A percentile compares a stretch with the other conserved stretches of the same genome.
Conservation (phyloP, 2,113 vertebrate genomes). For the Aepyceros melampus region DNA sequence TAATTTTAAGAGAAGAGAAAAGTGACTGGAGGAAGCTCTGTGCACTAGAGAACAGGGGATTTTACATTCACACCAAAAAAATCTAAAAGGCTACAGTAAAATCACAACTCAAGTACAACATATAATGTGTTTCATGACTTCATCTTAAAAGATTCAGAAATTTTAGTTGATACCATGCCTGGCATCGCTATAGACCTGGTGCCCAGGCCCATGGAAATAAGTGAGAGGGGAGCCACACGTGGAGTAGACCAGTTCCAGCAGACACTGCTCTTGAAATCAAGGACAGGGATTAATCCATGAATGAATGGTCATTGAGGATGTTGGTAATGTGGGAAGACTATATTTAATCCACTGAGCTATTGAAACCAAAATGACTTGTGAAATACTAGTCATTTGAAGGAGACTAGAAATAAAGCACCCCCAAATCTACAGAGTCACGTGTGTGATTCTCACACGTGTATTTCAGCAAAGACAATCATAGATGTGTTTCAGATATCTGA, state of each 20-base stretch:
- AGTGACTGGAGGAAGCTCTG: not conserved
- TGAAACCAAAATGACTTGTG: not conserved
- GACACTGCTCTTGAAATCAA: not conserved
- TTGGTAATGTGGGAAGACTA: not conserved
- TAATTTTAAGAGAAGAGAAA: not conserved
- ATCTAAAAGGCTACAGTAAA: not conserved
- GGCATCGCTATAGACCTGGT: not conserved
- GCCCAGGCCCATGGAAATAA: not conserved
- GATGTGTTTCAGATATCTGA: not conserved
- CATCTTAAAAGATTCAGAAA: not conserved
- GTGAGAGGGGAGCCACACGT: not conserved
- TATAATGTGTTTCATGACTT: not conserved
- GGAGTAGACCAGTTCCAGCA: not conserved
- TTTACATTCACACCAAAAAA: not conserved
- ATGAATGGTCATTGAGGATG: not conserved
- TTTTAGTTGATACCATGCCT: not conserved
- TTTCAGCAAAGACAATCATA: slow-evolving; percentile 5
- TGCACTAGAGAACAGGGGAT: not conserved
- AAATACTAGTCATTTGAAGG: not conserved
- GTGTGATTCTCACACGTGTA: not conserved
- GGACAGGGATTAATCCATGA: not conserved
- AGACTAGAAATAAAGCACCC: not conserved
- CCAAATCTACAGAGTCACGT: not conserved
- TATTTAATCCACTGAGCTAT: not conserved
- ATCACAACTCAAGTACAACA: not conserved